Conservation (phyloP, 2,113 vertebrate genomes). For the Xenopus tropicalis region DNA sequence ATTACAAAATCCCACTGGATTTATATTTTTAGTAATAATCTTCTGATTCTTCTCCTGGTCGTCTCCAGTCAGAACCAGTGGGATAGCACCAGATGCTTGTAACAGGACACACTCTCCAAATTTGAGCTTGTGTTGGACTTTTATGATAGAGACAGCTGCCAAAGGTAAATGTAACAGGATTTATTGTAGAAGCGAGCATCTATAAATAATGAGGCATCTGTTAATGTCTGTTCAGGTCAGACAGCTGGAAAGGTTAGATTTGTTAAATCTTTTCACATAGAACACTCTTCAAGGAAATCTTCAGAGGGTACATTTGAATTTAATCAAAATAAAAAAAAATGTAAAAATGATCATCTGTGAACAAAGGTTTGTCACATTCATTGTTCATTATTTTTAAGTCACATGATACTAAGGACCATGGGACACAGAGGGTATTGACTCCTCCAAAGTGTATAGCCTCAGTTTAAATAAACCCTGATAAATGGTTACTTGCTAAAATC, state of each 20-base stretch:
- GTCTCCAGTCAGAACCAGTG: constrained; percentile 3
- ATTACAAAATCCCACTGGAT: too few relatives aligned
- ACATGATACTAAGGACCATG: too few relatives aligned
- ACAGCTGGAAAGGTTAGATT: constrained; percentile 25
- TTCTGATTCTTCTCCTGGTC: neutral
- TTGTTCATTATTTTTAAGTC: too few relatives aligned
- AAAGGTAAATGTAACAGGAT: constrained; percentile 40
- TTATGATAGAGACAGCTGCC: constrained; percentile 37
- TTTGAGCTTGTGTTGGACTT: constrained; percentile 28
- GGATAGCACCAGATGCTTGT: constrained; percentile 25
- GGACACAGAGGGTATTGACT: too few relatives aligned
- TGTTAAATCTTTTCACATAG: constrained; percentile 31
- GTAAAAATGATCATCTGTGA: too few relatives aligned
- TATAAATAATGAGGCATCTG: constrained; percentile 39
- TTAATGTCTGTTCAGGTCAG: constrained; percentile 39
- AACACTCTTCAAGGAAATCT: neutral
- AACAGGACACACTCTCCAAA: constrained; percentile 29
- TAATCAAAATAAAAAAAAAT: too few relatives aligned
- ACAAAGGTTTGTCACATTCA: too few relatives aligned
- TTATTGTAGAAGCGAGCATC: constrained; percentile 36
- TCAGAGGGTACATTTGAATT: neutral
- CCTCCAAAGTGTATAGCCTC: too few relatives aligned
- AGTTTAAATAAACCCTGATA: too few relatives aligned
- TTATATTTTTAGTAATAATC: neutral
- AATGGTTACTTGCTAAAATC: too few relatives aligned